Conservation (phyloP, 2,797 vertebrate species). For the Pangasius larnaudii region DNA sequence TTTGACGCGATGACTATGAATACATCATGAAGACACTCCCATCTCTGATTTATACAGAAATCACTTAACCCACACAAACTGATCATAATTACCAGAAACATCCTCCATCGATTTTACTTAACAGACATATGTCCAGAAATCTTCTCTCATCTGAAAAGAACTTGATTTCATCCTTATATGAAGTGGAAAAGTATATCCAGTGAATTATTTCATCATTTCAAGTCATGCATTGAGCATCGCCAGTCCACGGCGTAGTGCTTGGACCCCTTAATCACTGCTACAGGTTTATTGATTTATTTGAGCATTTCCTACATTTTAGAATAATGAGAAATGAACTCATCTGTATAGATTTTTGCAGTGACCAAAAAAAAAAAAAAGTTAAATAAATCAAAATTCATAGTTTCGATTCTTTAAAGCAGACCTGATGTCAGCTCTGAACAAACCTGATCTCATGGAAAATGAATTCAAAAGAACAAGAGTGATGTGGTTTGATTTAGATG, state of each 20-base stretch:
- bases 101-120: not conserved
- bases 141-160: not conserved
- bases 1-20: not conserved
- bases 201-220: not conserved
- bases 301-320: not conserved
- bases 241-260: not conserved
- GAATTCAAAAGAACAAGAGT: not conserved
- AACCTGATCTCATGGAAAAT: not conserved
- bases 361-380: not conserved
- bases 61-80: not conserved
- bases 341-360: not conserved
- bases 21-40: not conserved
- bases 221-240: not conserved
- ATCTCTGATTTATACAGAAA: not conserved
- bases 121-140: not conserved
- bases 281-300: not conserved
- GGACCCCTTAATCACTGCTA: slow-evolving; percentile 3
- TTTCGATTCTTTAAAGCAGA: not conserved
- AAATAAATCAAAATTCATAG: not conserved
- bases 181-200: not conserved
- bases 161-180: not conserved
- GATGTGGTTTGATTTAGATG: not conserved
- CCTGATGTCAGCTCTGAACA: not conserved
- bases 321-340: not conserved
- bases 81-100: not conserved